These are phyloP conservation scores for Marasmarcha lunaedactyla DNA, from an alignment of 2,888 invertebrate genomes.

Conservation along the genomic window DNA sequence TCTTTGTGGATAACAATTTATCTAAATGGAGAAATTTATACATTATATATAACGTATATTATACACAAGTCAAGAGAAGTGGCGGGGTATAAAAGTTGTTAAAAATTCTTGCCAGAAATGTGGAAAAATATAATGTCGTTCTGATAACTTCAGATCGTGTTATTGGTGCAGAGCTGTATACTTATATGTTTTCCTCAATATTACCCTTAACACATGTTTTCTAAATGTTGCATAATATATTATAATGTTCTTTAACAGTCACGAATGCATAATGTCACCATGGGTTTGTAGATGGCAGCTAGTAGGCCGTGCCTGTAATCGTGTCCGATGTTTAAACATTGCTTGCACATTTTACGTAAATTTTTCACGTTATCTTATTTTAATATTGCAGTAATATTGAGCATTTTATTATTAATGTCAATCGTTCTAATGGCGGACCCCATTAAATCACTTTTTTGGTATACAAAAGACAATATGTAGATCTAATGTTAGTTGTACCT, in stretches of 20 bases:
- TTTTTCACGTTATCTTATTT: conserved; percentile 8
- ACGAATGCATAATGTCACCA: not conserved
- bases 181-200: too few relatives aligned
- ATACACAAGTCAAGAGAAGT: conserved; percentile 31
- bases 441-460: conserved; percentile 59
- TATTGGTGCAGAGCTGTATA: conserved; percentile 36
- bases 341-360: conserved; percentile 8
- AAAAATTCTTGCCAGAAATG: conserved; percentile 53
- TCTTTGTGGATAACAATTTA: conserved; percentile 50
- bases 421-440: conserved; percentile 27
- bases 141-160: conserved; percentile 56
- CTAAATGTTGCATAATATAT: too few relatives aligned
- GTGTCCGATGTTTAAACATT: too few relatives aligned
- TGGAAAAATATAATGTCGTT: conserved; percentile 47
- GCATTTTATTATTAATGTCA: conserved; percentile 4
- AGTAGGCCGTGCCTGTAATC: too few relatives aligned
- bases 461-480: conserved; percentile 73
- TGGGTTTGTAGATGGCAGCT: not conserved
- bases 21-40: conserved; percentile 49
- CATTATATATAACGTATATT: conserved; percentile 44
- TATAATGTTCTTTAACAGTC: conserved; percentile 1
- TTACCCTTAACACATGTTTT: too few relatives aligned
- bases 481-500: conserved; percentile 67
- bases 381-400: conserved; percentile 4
- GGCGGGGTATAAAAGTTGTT: conserved; percentile 34